Base-by-base conservation (phyloP, 2,888 invertebrate genomes). In the Pocota personata region DNA sequence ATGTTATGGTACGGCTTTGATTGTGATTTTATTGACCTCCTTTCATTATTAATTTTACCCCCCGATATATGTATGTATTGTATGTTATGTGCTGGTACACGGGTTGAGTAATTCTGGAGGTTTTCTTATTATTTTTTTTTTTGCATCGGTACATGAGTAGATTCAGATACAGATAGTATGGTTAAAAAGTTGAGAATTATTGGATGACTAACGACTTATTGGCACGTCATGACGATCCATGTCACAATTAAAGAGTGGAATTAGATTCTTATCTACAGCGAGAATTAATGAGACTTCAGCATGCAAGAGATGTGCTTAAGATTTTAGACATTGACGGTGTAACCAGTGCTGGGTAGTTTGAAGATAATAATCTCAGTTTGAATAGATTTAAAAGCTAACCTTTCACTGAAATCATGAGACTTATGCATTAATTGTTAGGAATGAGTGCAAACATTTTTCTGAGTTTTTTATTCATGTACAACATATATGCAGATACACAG, bases 11-110 rank as follows among this genome's bases (percentile, higher is more conserved):
- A 69, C 60, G 55, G 55, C 48, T 62, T 78, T 67, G 83, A 57
- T 78, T 67, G 83, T 78, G 67, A 43, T 79, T 73, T 60, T 66
- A 80, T 60, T 84, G 84, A 84, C 84, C 80, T 84, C 84, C 79
- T 84, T 84, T 84, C 84, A 46, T 80, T 84, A 69, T 76, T 80
- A 43, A 64, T 66, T 79, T 79, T 60, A 24, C 14, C 21, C n/a
- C 21, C 35, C 30, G 72, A 43, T 57, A 62, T 48, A 14, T 12
- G 14, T 19, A 5, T 37, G 3, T 37, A 4, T 24, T 24, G 37
- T 30, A 35, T 69, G 58, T 14, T 57, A 12, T 14, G 14, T 60
- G 5, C 40, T 37, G 21, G 3, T 40, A 12, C 57, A 62, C 40
- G 14, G n/a, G 24, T 66, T 73, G 48, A 30, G 58, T 43, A 46